These are phyloP conservation scores for Dicrurus megarhynchus DNA, from an alignment of 2,113 vertebrate genomes.

Conservation along the genomic window DNA sequence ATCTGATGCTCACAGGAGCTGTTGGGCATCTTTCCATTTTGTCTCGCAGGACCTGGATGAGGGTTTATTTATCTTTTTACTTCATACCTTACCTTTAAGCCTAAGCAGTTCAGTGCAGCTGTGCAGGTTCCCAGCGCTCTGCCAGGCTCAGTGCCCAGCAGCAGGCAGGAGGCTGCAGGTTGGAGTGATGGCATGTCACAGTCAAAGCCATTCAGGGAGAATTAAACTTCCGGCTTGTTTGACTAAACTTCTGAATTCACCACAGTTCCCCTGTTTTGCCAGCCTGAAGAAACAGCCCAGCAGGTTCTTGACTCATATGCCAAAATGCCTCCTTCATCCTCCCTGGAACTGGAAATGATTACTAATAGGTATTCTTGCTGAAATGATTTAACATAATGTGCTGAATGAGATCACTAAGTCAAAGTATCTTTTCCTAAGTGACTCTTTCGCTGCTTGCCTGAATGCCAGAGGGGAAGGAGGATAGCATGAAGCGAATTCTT, in stretches of 20 bases:
- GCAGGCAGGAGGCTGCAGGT: neutral
- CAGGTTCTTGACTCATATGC: slow-evolving; percentile 22
- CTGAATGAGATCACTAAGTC: slow-evolving; percentile 49
- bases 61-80: slow-evolving; percentile 14
- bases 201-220: neutral
- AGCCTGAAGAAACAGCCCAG: slow-evolving; percentile 29
- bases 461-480: slow-evolving; percentile 13
- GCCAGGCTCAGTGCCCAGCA: neutral
- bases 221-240: slow-evolving; percentile 18
- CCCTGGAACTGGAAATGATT: neutral
- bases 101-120: neutral
- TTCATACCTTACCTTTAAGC: neutral
- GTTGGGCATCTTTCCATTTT: slow-evolving; percentile 36
- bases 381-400: slow-evolving; percentile 34
- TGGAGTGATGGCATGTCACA: neutral
- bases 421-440: slow-evolving; percentile 29
- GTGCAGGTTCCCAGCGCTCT: neutral
- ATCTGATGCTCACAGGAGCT: slow-evolving; percentile 17
- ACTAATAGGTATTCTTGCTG: slow-evolving; percentile 31
- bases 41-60: neutral
- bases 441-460: neutral
- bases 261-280: neutral
- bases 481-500: neutral
- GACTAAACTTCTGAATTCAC: slow-evolving; percentile 15
- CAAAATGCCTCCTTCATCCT: slow-evolving; percentile 15